Evolutionary conservation across 2,113 vertebrate species (phyloP).

Genomic region (Scolopax mira): DNA sequence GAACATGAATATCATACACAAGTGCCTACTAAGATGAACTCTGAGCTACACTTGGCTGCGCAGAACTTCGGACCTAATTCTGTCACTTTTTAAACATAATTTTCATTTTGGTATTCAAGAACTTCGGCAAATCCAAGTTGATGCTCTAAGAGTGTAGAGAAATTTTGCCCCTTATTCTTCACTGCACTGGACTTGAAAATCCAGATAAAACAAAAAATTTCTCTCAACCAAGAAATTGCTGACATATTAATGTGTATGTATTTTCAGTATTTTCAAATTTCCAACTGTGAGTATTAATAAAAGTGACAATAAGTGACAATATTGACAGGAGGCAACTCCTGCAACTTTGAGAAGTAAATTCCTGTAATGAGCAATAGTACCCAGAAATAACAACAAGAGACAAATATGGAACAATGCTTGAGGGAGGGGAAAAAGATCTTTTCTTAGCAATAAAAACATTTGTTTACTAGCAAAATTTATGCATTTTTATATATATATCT

Average conservation of each 20-base stretch:
- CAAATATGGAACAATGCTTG: not conserved
- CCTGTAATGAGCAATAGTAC: not conserved
- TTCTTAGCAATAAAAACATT: not conserved
- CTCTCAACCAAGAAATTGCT: not conserved
- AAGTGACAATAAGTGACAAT: not conserved
- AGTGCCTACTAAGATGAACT: not conserved
- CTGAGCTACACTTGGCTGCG: not conserved
- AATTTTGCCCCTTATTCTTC: not conserved
- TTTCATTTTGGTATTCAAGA: not conserved
- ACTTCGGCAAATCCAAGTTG: not conserved
- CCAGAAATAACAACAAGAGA: not conserved
- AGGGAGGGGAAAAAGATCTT: no score
- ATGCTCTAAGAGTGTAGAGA: not conserved
- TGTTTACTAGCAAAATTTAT: not conserved
- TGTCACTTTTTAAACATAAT: not conserved
- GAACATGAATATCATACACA: not conserved
- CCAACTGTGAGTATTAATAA: not conserved
- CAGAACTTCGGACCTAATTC: not conserved
- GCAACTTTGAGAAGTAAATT: not conserved
- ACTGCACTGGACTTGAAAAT: not conserved
- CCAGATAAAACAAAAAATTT: not conserved
- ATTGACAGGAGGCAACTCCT: not conserved
- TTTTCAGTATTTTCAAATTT: not conserved
- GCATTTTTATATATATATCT: not conserved
- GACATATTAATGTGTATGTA: not conserved